A percentile compares a stretch with the other conserved stretches of the same genome.
These are phyloP conservation scores for Polymixis flavicincta DNA, from an alignment of 2,888 invertebrate genomes.

Conservation along the genomic window DNA sequence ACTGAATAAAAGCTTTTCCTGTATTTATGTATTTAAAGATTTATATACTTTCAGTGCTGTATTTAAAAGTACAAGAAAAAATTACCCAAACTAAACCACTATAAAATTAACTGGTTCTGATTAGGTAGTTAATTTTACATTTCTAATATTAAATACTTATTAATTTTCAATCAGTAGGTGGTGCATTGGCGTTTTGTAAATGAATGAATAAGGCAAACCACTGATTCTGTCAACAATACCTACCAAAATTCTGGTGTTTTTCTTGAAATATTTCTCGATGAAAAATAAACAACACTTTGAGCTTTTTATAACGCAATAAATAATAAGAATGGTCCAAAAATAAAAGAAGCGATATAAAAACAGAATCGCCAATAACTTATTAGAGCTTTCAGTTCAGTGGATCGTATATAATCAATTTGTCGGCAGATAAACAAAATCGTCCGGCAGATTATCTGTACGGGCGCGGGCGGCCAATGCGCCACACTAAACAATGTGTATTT, in stretches of 20 bases:
- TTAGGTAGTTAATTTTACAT: background rate
- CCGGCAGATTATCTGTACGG: conserved; percentile 50
- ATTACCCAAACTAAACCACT: background rate
- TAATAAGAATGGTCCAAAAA: conserved; percentile 35
- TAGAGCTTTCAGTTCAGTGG: conserved; percentile 67
- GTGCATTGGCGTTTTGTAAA: background rate
- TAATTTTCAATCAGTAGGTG: background rate
- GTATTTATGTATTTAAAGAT: no score
- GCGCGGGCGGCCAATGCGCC: conserved; percentile 33
- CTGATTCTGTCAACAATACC: background rate
- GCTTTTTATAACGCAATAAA: conserved; percentile 38
- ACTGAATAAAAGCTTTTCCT: no score
- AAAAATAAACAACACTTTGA: conserved; percentile 21
- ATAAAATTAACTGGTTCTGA: background rate
- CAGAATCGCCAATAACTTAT: conserved; percentile 63
- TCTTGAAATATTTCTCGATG: background rate
- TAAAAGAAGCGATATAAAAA: conserved; percentile 54
- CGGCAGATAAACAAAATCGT: conserved; percentile 61
- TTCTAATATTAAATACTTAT: background rate
- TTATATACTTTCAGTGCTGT: background rate
- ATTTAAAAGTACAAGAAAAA: background rate
- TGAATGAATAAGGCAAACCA: conserved; percentile 1
- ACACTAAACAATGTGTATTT: conserved; percentile 45
- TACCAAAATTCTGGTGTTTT: background rate
- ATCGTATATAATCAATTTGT: conserved; percentile 70